Evolutionary conservation across 2,888 invertebrate genomes (phyloP).

Genomic region (Orchesella flavescens): DNA sequence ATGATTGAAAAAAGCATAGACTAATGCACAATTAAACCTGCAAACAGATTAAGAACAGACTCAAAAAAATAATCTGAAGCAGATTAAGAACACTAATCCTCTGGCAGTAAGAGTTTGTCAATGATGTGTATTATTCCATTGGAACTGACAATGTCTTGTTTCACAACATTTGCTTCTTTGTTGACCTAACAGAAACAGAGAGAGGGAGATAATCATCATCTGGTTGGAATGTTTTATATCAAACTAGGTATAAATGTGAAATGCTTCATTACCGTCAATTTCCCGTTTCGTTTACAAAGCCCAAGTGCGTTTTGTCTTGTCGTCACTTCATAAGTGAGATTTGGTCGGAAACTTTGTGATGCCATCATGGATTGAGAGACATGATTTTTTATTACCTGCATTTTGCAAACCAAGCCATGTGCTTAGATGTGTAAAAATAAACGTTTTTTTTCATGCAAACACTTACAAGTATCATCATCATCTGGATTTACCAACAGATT

Average conservation of each 20-base stretch:
- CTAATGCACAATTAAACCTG: not conserved
- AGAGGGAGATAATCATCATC: not conserved
- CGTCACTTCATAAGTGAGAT: slow-evolving; percentile 74
- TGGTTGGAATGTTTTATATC: not conserved
- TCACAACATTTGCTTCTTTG: slow-evolving; percentile 74
- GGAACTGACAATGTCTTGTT: slow-evolving; percentile 74
- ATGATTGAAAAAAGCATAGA: not conserved
- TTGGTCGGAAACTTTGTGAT: slow-evolving; percentile 74
- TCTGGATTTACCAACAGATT: not conserved
- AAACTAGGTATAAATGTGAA: not conserved
- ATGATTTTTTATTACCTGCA: slow-evolving; percentile 75
- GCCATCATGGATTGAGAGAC: slow-evolving; percentile 75
- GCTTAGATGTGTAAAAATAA: not conserved
- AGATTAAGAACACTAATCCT: slow-evolving; percentile 60
- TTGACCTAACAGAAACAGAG: slow-evolving; percentile 73
- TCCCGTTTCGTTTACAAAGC: slow-evolving; percentile 74
- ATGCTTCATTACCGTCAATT: slow-evolving; percentile 70
- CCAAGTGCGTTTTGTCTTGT: slow-evolving; percentile 74
- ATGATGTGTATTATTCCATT: slow-evolving; percentile 76
- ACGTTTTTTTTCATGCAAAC: not conserved
- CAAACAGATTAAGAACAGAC: not conserved
- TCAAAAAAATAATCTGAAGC: not conserved
- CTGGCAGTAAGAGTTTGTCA: slow-evolving; percentile 75
- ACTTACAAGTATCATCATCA: not conserved
- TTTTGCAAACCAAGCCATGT: not conserved